These are phyloP conservation scores for Zaprionus kolodkinae DNA, from an alignment of 1,140 invertebrate species.

Conservation along the genomic window DNA sequence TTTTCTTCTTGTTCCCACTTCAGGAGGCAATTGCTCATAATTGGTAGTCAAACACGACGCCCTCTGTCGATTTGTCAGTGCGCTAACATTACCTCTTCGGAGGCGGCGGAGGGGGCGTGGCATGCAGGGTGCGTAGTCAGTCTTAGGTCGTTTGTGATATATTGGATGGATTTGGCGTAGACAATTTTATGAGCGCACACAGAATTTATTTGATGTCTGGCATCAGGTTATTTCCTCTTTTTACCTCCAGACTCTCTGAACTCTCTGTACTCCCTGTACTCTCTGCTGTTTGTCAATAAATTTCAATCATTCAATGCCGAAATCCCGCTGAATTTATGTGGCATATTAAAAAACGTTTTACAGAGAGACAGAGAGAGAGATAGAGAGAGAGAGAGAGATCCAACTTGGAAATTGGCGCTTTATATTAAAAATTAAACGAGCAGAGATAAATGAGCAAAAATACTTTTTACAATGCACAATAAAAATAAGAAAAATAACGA, in stretches of 20 bases:
- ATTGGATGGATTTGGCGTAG: constrained; percentile 76
- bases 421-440: constrained; percentile 70
- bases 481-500: constrained; percentile 26
- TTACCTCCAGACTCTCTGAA: background rate
- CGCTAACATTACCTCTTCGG: constrained; percentile 15
- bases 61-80: constrained; percentile 38
- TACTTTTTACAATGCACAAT: constrained; percentile 49
- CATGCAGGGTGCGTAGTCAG: background rate
- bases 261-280: constrained; percentile 7
- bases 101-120: background rate
- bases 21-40: constrained; percentile 65
- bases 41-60: constrained; percentile 72
- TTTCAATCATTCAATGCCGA: constrained; percentile 49
- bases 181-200: constrained; percentile 77
- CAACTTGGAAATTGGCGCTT: constrained; percentile 39
- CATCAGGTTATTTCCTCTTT: constrained; percentile 47
- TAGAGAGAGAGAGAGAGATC: background rate
- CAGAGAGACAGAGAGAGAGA: constrained; percentile 17
- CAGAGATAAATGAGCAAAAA: constrained; percentile 42
- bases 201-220: constrained; percentile 74
- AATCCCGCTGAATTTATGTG: constrained; percentile 72
- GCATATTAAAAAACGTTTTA: constrained; percentile 71
- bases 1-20: constrained; percentile 18
- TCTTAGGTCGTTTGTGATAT: constrained; percentile 66
- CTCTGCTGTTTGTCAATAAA: constrained; percentile 58